These are phyloP conservation scores for Conus canariensis DNA, from an alignment of 2,888 invertebrate genomes.

Conservation along the genomic window DNA sequence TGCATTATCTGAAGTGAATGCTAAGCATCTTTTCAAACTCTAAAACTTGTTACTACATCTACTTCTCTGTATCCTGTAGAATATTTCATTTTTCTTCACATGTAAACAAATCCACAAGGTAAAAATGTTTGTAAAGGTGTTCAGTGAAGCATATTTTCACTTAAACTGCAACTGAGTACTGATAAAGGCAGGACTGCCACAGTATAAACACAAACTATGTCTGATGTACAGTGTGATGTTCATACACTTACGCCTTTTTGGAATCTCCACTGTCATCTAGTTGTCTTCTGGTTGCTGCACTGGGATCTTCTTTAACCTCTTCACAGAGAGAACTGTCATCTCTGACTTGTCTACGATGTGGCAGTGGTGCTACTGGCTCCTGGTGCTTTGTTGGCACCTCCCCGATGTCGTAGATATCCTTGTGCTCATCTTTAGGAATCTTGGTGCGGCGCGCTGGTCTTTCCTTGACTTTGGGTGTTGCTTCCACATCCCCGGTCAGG, in stretches of 20 bases:
- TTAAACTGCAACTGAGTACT: too few species aligned
- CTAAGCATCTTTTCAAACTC: too few species aligned
- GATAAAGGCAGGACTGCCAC: too few species aligned
- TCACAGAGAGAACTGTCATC: conserved; percentile 67
- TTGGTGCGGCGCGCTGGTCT: conserved; percentile 14
- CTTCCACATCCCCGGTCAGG: conserved; percentile 39
- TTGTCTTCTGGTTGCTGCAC: background rate
- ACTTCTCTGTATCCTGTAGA: too few species aligned
- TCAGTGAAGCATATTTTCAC: too few species aligned
- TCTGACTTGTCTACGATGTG: conserved; percentile 42
- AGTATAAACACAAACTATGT: too few species aligned
- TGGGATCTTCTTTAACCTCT: conserved; percentile 68
- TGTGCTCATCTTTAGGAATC: conserved; percentile 32
- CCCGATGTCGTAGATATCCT: conserved; percentile 14
- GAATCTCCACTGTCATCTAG: background rate
- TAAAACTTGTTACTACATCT: too few species aligned
- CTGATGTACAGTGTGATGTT: too few species aligned
- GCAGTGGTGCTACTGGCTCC: background rate
- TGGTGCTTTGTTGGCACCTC: background rate
- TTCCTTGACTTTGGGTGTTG: conserved; percentile 35
- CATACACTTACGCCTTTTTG: conserved; percentile 11
- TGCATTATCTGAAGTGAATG: too few species aligned
- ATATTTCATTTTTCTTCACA: too few species aligned
- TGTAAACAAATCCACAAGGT: too few species aligned
- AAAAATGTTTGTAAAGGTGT: too few species aligned